phyloP scores from a whole-genome alignment of 2,888 invertebrate species.

The Sarcophaga carnaria region DNA sequence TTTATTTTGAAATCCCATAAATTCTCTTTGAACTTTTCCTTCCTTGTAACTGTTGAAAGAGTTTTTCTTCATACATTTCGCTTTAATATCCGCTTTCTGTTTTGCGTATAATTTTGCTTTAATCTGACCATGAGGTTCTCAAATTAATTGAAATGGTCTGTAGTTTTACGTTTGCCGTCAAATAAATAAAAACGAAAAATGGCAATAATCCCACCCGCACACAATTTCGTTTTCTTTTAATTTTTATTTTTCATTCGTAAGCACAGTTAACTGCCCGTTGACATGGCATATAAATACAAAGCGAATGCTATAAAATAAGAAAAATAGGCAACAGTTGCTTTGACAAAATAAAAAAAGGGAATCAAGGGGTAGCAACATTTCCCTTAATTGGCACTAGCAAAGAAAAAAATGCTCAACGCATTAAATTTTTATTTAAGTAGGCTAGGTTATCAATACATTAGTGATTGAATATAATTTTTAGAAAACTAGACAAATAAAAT shows the following conservation, averaged over 20 bases:
- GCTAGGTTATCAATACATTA: too few species aligned
- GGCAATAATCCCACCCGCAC: conserved; percentile 47
- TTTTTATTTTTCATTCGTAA: conserved; percentile 42
- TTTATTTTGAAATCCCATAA: neutral
- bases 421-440: too few species aligned
- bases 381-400: too few species aligned
- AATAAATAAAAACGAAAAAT: conserved; percentile 49
- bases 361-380: too few species aligned
- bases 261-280: conserved; percentile 19
- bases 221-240: conserved; percentile 18
- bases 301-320: neutral
- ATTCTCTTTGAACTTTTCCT: neutral
- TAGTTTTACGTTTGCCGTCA: conserved; percentile 41
- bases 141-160: conserved; percentile 56
- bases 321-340: neutral
- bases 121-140: conserved; percentile 41
- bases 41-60: neutral
- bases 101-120: conserved; percentile 14
- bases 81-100: neutral
- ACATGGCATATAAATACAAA: conserved; percentile 37
- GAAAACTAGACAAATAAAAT: too few species aligned
- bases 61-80: neutral
- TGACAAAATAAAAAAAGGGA: too few species aligned
- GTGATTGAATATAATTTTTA: too few species aligned
- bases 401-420: too few species aligned